Evolutionary conservation across 1,140 invertebrate genomes (phyloP), one percentile per base, ranked within the genome.

Genomic region (Cydia amplana): DNA sequence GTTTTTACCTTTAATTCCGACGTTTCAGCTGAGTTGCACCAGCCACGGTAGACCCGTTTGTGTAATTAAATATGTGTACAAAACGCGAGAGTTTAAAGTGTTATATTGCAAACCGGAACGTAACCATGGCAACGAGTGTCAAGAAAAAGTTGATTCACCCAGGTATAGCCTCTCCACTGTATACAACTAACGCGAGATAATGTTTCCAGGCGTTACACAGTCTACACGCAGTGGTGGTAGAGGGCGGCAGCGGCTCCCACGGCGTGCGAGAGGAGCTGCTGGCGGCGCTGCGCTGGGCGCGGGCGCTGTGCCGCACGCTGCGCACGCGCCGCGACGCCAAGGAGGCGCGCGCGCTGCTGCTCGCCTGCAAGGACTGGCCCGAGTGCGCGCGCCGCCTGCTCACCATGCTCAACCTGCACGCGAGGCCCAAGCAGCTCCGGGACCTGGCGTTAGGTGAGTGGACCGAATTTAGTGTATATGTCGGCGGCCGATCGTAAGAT

Each of bases 151-250:
- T n/a, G n/a, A n/a, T n/a, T n/a, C n/a, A n/a, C n/a, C n/a, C n/a
- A n/a, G n/a, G 28, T 4, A 4, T 4, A 36, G 32, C 32, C 32
- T 36, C 7, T 36, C 32, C 32, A 9, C 7, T 36, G 4, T 3
- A 49, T 6, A 14, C 46, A 4, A 7, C 16, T 55, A 55, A 55
- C 0, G 70, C 36, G 0, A 46, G 70, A 80, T 75, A 60, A 78
- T 73, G 76, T 78, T 79, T 90, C 14, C 84, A 96, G 94, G 97
- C 97, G 18, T 95, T 98, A 83, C 96, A 97, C 90, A 98, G 97
- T 78, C 92, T 98, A 74, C 97, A 98, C 93, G 96, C 97, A 80
- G 98, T 98, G 96, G 97, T 98, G 86, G 97, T 98, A 83, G 98
- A 99, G 90, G 97, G 97, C 16, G 98, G 97, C 4, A 97, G 97